A percentile compares a stretch with the other conserved stretches of the same genome.
Conservation (phyloP, 2,113 vertebrate species). For the Leucoraja erinaceus region DNA sequence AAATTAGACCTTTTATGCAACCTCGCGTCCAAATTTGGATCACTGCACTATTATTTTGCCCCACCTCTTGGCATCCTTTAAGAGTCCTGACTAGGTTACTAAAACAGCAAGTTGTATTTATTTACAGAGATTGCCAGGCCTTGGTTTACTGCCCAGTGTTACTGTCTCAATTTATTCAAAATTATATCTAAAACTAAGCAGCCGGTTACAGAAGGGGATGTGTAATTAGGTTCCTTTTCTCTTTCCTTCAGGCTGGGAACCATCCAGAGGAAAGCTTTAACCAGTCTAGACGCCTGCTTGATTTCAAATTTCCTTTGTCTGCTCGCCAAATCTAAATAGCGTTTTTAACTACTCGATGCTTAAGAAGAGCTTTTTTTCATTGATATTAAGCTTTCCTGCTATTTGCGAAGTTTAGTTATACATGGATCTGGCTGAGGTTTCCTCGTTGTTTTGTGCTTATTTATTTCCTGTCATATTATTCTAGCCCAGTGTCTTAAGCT, state of each 20-base stretch:
- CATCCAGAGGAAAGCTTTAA: conserved; percentile 24
- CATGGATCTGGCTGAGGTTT: background rate
- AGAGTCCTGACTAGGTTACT: conserved; percentile 13
- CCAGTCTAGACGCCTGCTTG: conserved; percentile 26
- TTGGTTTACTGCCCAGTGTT: conserved; percentile 18
- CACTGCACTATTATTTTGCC: background rate
- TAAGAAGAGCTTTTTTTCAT: background rate
- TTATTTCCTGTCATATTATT: background rate
- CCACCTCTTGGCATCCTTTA: conserved; percentile 26
- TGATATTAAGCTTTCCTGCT: background rate
- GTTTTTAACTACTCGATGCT: background rate
- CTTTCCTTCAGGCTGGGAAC: conserved; percentile 32
- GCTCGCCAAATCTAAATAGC: background rate
- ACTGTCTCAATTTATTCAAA: conserved; percentile 35
- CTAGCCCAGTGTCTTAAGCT: background rate
- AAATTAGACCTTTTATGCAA: background rate
- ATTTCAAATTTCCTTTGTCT: conserved; percentile 29
- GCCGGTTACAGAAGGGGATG: conserved; percentile 25
- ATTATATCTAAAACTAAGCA: conserved; percentile 28
- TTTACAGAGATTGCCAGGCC: conserved; percentile 3
- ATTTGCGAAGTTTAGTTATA: background rate
- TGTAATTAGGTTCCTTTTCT: conserved; percentile 29
- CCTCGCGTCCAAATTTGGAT: background rate
- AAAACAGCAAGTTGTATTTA: conserved; percentile 19
- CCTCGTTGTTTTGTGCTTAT: background rate